Evolutionary conservation across 1,140 invertebrate genomes (phyloP), one percentile per base, ranked within the genome.

Genomic region (Anastrepha obliqua): DNA sequence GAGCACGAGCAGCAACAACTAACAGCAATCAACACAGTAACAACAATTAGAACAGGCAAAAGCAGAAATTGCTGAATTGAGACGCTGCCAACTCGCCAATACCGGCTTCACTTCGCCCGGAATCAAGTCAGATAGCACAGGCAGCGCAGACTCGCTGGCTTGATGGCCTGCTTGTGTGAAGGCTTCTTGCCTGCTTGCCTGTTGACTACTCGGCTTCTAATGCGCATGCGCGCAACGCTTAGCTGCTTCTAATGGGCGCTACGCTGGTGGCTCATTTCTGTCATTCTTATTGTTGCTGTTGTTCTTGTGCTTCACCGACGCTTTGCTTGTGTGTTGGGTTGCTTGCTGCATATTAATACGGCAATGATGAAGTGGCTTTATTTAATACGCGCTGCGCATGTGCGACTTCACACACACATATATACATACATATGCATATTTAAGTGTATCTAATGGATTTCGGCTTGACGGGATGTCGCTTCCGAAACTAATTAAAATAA

Each of bases 401-500:
- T 9, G 42, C 67, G 51, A 55, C 51, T 55, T 0, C 29, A 29
- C 29, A 29, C 29, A 29, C 29, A 29, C 29, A 29, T 29, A 29
- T 29, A 1, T 55, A 9, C 5, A 55, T 55, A 55, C 51, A 55
- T 55, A 9, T 55, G 51, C 51, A 55, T 55, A 55, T 55, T 5
- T 55, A 55, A 7, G 51, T 55, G 9, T 55, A 81, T 58, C 47
- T 81, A 81, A 58, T 81, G 51, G 74, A 44, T 7, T 20, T 39
- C 15, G 3, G 44, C 4, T 78, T 51, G 42, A 0, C 17, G 74
- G 74, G 47, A 81, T 81, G 44, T 29, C 51, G 17, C 74, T 81
- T 81, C 74, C 74, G 74, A 81, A 81, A 55, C 74, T 20, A 81
- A 55, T 81, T 81, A 81, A 58, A 81, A 81, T 9, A 8, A 81